Percentiles rank a stretch among this genome's conserved stretches.
phyloP scores from a whole-genome alignment of 1,140 invertebrate species.

The Panulirus ornatus region DNA sequence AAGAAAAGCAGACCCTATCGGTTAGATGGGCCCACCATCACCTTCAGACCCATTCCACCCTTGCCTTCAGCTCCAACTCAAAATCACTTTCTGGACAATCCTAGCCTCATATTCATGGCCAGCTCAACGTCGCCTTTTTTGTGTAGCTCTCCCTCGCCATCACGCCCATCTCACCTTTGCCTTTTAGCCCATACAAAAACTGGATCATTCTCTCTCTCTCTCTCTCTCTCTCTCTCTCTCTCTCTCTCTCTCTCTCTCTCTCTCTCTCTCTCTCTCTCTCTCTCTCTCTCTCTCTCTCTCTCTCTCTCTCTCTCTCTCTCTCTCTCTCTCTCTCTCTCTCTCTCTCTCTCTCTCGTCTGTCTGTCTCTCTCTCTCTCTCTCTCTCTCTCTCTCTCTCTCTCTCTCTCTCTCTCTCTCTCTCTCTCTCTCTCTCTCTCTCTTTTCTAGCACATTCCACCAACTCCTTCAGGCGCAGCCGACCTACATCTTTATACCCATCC shows the following conservation, averaged over 20 bases:
- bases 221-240: slow-evolving; percentile 7
- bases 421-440: slow-evolving; percentile 7
- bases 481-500: no score
- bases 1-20: no score
- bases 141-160: no score
- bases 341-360: not conserved
- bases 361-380: not conserved
- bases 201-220: not conserved
- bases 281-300: not conserved
- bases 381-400: not conserved
- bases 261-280: slow-evolving; percentile 7
- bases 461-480: no score
- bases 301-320: not conserved
- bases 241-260: slow-evolving; percentile 7
- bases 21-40: no score
- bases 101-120: no score
- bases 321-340: not conserved
- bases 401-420: not conserved
- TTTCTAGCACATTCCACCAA: not conserved
- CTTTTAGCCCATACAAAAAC: no score
- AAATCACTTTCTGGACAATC: no score
- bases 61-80: no score
- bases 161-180: no score
- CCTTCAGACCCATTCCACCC: no score
- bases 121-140: no score